phyloP scores from a whole-genome alignment of 2,888 invertebrate genomes.

The Thysanoteuthis rhombus region DNA sequence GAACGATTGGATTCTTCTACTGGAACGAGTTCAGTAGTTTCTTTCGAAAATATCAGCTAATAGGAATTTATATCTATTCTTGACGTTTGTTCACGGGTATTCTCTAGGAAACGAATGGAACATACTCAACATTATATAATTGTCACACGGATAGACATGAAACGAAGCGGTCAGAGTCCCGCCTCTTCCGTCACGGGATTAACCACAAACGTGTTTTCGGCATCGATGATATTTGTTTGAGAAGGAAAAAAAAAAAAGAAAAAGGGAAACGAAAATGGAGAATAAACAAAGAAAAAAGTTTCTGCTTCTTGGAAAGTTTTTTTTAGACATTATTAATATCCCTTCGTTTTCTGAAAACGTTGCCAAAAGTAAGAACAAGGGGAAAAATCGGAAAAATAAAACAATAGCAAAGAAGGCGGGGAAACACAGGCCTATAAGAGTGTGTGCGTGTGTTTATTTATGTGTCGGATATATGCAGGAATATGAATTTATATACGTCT shows the following conservation, averaged over 20 bases:
- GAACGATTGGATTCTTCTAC: too few species aligned
- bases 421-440: not conserved
- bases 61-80: too few species aligned
- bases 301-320: not conserved
- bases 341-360: not conserved
- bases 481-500: not conserved
- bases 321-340: not conserved
- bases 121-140: too few species aligned
- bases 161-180: not conserved
- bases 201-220: not conserved
- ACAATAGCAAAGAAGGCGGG: not conserved
- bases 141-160: not conserved
- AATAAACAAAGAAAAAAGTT: not conserved
- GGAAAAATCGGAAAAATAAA: not conserved
- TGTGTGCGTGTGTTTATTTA: not conserved
- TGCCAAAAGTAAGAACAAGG: constrained; percentile 12
- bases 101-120: too few species aligned
- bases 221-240: not conserved
- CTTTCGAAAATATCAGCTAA: too few species aligned
- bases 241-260: not conserved
- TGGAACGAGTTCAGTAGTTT: too few species aligned
- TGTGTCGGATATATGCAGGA: not conserved
- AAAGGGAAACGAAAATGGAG: not conserved
- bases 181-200: not conserved
- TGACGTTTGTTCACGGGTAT: too few species aligned